Percentiles rank a stretch among this genome's conserved stretches.
phyloP scores from a whole-genome alignment of 2,797 vertebrate species.

The Furcifer pardalis region DNA sequence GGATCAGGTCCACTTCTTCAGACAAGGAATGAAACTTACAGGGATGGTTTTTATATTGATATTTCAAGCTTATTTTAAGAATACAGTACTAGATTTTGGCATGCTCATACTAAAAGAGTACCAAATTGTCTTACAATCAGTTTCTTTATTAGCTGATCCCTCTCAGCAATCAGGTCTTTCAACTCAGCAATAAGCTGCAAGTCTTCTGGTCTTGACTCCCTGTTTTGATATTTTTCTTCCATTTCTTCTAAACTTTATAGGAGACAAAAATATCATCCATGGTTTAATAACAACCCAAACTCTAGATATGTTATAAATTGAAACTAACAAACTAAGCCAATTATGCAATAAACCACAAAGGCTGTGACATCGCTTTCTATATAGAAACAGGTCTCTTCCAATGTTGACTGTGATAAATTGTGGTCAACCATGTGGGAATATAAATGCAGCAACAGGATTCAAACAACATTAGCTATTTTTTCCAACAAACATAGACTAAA shows the following conservation, averaged over 20 bases:
- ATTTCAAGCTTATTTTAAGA: constrained; percentile 15
- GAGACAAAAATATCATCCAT: constrained; percentile 73
- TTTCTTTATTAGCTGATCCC: constrained; percentile 96
- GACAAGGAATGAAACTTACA: no score
- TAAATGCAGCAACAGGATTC: background rate
- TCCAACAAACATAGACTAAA: constrained; percentile 24
- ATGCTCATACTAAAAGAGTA: constrained; percentile 47
- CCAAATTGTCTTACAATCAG: constrained; percentile 88
- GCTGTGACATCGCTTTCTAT: background rate
- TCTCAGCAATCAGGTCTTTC: constrained; percentile 94
- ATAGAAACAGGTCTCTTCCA: background rate
- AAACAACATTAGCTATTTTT: background rate
- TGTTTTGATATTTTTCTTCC: constrained; percentile 94
- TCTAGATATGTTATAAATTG: constrained; percentile 31
- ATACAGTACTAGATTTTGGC: background rate
- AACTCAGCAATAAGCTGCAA: constrained; percentile 94
- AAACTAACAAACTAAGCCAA: constrained; percentile 31
- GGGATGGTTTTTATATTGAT: no score
- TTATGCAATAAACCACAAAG: constrained; percentile 28
- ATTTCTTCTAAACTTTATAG: constrained; percentile 92
- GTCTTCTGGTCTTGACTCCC: constrained; percentile 95
- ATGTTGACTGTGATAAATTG: background rate
- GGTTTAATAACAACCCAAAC: constrained; percentile 49
- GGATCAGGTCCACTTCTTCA: no score
- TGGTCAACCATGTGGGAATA: background rate